Percentiles rank a stretch among this genome's conserved stretches.
These are phyloP conservation scores for Melanotaenia parkinsoni DNA, from an alignment of 2,797 vertebrate genomes.

Conservation along the genomic window DNA sequence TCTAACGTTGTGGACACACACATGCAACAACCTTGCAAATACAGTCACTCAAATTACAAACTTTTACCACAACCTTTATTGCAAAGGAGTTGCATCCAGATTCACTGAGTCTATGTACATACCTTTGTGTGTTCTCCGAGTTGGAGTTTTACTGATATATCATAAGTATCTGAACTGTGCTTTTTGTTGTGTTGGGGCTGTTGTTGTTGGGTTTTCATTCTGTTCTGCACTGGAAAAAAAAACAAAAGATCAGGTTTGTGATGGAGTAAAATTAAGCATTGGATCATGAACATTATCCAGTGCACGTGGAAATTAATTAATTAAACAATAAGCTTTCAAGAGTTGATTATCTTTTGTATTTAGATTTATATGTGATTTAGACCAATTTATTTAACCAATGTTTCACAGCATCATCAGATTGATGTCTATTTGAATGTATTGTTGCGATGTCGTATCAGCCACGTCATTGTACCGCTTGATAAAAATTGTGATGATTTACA, in stretches of 20 bases:
- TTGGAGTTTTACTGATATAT: background rate
- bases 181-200: background rate
- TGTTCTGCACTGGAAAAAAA: too few species aligned
- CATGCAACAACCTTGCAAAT: background rate
- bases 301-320: too few species aligned
- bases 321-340: too few species aligned
- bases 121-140: background rate
- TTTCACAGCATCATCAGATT: background rate
- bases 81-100: too few species aligned
- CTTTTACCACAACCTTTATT: too few species aligned
- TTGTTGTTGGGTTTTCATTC: too few species aligned
- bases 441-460: background rate
- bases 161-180: background rate
- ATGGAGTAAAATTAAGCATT: background rate
- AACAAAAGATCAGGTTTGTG: background rate
- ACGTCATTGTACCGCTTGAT: background rate
- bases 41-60: too few species aligned
- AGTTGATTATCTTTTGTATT: too few species aligned
- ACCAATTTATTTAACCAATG: background rate
- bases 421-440: background rate
- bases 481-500: background rate
- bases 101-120: too few species aligned
- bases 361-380: background rate
- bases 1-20: background rate
- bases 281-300: background rate